A percentile compares a stretch with the other conserved stretches of the same genome.
Evolutionary conservation across 2,113 vertebrate genomes (phyloP).

Genomic region (Calyptomena viridis): DNA sequence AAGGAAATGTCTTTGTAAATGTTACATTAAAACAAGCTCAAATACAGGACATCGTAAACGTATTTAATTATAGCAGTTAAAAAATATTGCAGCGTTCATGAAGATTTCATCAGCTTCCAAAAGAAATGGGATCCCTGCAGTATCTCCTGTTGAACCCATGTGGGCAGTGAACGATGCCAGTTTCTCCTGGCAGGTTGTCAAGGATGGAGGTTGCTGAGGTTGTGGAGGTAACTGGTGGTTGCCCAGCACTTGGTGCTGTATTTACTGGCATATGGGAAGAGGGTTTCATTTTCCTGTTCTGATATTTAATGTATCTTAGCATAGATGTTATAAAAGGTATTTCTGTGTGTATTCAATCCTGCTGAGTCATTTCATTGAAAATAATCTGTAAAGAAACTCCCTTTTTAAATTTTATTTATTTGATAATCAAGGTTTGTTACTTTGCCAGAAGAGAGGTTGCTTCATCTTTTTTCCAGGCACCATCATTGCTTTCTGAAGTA

Average conservation of each 20-base stretch:
- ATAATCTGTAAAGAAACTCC: neutral
- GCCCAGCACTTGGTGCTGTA: neutral
- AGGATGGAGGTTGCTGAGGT: neutral
- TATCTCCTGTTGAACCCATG: neutral
- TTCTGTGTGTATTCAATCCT: neutral
- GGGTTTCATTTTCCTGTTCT: neutral
- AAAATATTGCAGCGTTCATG: neutral
- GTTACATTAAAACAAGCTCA: neutral
- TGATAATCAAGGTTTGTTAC: neutral
- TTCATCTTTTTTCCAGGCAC: neutral
- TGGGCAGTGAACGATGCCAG: fast-evolving
- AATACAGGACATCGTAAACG: neutral
- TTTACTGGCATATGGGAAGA: neutral
- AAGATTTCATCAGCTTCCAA: neutral
- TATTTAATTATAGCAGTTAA: neutral
- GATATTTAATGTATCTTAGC: neutral
- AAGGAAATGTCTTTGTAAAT: neutral
- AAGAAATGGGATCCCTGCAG: neutral
- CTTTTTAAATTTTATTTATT: neutral
- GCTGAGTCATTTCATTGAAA: neutral
- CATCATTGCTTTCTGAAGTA: neutral
- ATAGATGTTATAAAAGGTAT: neutral
- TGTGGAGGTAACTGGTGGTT: neutral
- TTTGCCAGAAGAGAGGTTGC: neutral
- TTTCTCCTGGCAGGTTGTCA: neutral